Base-by-base conservation (phyloP, 2,113 vertebrate species). In the Sclerurus mexicanus region DNA sequence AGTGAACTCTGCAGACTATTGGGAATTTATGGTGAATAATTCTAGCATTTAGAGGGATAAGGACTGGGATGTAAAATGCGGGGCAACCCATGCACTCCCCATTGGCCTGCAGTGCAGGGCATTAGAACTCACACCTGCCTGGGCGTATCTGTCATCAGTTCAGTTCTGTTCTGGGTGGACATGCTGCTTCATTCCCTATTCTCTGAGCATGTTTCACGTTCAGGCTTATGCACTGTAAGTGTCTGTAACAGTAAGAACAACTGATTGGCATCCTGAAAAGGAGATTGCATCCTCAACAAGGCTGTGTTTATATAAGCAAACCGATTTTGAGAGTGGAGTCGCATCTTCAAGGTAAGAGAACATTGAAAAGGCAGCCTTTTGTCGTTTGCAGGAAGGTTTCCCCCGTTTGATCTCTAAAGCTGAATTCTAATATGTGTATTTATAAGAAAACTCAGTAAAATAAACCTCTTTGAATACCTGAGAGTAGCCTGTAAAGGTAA, bases 31-130 rank as follows among this genome's bases (percentile, higher is more conserved):
- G 30, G 50, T n/a, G 40, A 77, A 37, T 64, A 62, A 68, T 47
- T 93, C 14, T 35, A 21, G 13, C 3, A 1, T 47, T 73, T 39
- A 44, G 50, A 56, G 37, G 19, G 4, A 11, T 14, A 27, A 14
- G 13, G 44, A 9, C 40, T n/a, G 35, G 44, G 35, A 22, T 71
- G 28, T 59, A 27, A 44, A 62, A 80, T 47, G 33, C 4, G 24
- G 31, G 30, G 59, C 27, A 66, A 7, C 14, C 35, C 8, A 1
- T 4, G 0, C 12, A 6, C 21, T 46, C 4, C 7, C 4, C 31
- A 10, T 7, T 21, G 42, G n/a, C 62, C 9, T 12, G 69, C 44
- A 28, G 30, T 15, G 33, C 20, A 27, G 44, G 16, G 14, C 2
- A 1, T 73, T 44, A 24, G 50, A 46, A 50, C 25, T 78, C 8